phyloP scores from a whole-genome alignment of 2,888 invertebrate species.

The Mycalesis mineus region DNA sequence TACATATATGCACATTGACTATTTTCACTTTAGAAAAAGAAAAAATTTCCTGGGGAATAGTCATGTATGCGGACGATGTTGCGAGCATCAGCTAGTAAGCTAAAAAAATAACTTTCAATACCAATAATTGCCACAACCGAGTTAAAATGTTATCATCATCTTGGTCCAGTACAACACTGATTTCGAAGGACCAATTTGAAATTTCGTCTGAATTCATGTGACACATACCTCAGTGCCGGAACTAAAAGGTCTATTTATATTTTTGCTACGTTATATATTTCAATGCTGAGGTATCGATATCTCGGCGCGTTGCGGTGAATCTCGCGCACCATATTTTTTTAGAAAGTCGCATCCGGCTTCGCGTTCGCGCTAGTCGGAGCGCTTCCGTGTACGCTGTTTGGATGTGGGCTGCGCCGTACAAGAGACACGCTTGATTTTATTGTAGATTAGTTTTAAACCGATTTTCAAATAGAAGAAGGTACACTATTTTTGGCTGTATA shows the following conservation, averaged over 20 bases:
- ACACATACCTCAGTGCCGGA: neutral
- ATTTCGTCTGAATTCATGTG: neutral
- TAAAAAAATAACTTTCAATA: too few relatives aligned
- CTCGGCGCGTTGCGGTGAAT: slow-evolving; percentile 26
- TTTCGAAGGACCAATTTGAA: neutral
- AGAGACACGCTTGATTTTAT: slow-evolving; percentile 3
- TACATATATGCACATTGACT: too few relatives aligned
- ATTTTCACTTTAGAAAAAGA: too few relatives aligned
- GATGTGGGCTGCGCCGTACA: slow-evolving; percentile 50
- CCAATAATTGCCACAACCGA: too few relatives aligned
- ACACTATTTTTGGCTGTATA: too few relatives aligned
- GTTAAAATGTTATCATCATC: too few relatives aligned
- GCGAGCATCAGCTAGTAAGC: too few relatives aligned
- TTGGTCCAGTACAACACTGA: too few relatives aligned
- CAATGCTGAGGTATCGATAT: slow-evolving; percentile 4
- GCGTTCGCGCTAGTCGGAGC: slow-evolving; percentile 50
- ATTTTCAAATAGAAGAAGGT: too few relatives aligned
- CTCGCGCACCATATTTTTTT: slow-evolving; percentile 66
- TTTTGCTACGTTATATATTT: neutral
- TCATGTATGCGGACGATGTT: too few relatives aligned
- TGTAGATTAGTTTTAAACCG: neutral
- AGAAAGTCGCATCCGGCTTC: slow-evolving; percentile 75
- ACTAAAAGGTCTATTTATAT: neutral
- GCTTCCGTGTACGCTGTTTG: slow-evolving; percentile 57
- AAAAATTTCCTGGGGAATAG: too few relatives aligned